A percentile compares a stretch with the other conserved stretches of the same genome.
Conservation (phyloP, 2,888 invertebrate species). For the Periphyllus acericola region DNA sequence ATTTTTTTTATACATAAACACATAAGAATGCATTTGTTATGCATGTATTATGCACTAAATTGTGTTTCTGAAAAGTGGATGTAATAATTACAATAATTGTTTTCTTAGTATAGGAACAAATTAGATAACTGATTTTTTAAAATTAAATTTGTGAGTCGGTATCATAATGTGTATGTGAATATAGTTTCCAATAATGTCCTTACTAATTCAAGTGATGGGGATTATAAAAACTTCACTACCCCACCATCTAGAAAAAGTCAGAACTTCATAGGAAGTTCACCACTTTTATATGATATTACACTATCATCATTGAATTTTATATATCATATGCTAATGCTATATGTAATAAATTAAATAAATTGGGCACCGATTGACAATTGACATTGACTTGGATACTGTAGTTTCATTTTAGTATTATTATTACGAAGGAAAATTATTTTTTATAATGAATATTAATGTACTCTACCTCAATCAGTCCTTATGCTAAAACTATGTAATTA, state of each 20-base stretch:
- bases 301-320: background rate
- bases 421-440: background rate
- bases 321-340: background rate
- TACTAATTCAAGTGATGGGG: background rate
- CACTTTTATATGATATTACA: no score
- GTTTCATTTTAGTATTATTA: background rate
- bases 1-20: no score
- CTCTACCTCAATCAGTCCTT: background rate
- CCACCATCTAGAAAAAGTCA: background rate
- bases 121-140: background rate
- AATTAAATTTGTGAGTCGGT: background rate
- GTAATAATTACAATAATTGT: no score
- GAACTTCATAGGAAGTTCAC: background rate
- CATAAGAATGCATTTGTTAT: no score
- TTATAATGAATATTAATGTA: background rate
- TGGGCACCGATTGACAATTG: background rate
- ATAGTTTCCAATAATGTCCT: background rate
- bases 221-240: background rate
- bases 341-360: background rate
- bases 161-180: background rate
- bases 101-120: no score
- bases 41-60: no score
- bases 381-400: background rate
- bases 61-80: no score
- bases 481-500: background rate